phyloP scores from a whole-genome alignment of 2,888 invertebrate genomes.

The Idaea biselata region DNA sequence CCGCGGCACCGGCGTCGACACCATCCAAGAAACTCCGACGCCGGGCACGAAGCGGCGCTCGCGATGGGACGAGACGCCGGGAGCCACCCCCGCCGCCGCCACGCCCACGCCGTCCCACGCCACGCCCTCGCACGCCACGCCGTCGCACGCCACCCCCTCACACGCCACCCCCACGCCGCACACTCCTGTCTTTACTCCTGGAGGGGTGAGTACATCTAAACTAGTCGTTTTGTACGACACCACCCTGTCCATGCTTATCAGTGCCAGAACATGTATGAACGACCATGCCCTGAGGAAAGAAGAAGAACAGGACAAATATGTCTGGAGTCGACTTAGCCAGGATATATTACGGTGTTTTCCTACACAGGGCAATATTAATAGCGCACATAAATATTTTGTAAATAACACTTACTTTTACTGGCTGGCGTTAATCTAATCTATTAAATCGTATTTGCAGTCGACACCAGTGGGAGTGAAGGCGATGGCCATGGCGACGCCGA shows the following conservation, averaged over 20 bases:
- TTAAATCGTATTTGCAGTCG: conserved; percentile 52
- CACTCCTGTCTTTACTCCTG: conserved; percentile 88
- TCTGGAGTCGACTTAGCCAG: not conserved
- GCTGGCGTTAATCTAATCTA: no score
- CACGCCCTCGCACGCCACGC: conserved; percentile 87
- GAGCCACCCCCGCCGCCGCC: conserved; percentile 86
- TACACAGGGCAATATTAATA: not conserved
- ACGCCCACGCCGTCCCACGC: conserved; percentile 87
- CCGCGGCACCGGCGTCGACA: conserved; percentile 87
- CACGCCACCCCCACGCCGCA: conserved; percentile 84
- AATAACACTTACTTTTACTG: no score
- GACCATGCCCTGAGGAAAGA: no score
- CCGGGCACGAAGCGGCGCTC: conserved; percentile 97
- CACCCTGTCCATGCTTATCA: no score
- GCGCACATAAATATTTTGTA: not conserved
- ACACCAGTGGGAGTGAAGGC: conserved; percentile 96
- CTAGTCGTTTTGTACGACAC: no score
- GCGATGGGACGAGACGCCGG: conserved; percentile 99
- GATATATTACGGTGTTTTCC: not conserved
- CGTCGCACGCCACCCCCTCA: conserved; percentile 86
- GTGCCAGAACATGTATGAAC: no score
- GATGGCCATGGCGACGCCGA: conserved; percentile 99
- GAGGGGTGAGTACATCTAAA: conserved; percentile 80
- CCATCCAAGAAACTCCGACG: conserved; percentile 95
- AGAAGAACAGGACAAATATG: no score